Evolutionary conservation across 2,888 invertebrate genomes (phyloP).

Genomic region (Drosophila kambysellisi): DNA sequence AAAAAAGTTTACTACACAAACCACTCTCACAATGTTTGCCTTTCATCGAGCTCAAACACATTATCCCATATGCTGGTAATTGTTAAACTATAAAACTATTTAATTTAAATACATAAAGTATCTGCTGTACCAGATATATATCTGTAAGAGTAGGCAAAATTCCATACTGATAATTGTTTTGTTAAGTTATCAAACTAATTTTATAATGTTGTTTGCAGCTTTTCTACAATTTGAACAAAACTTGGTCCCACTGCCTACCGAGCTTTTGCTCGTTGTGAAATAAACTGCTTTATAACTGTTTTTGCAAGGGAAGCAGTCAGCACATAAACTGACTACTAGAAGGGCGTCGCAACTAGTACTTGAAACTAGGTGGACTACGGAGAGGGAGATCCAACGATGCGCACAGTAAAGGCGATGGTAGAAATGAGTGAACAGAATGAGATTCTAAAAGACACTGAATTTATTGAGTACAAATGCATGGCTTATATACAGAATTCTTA

Average conservation of each 20-base stretch:
- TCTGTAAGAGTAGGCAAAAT: not conserved
- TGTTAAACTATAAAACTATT: not conserved
- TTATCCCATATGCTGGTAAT: not conserved
- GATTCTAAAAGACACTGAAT: too few species aligned
- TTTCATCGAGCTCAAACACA: not conserved
- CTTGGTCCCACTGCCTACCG: not conserved
- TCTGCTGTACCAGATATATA: not conserved
- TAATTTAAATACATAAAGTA: not conserved
- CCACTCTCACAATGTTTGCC: not conserved
- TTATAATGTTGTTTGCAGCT: not conserved
- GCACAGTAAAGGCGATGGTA: too few species aligned
- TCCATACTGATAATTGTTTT: not conserved
- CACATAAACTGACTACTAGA: too few species aligned
- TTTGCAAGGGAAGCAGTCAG: too few species aligned
- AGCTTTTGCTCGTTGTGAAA: conserved; percentile 14
- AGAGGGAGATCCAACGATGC: too few species aligned
- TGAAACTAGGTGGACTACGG: too few species aligned
- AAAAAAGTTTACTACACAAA: not conserved
- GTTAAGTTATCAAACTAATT: not conserved
- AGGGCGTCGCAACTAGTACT: too few species aligned
- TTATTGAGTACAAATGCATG: too few species aligned
- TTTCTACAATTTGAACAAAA: not conserved
- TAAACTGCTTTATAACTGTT: conserved; percentile 7
- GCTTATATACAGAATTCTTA: too few species aligned
- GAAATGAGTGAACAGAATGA: too few species aligned